phyloP scores from a whole-genome alignment of 2,888 invertebrate species.

The Neoaliturus tenellus region DNA sequence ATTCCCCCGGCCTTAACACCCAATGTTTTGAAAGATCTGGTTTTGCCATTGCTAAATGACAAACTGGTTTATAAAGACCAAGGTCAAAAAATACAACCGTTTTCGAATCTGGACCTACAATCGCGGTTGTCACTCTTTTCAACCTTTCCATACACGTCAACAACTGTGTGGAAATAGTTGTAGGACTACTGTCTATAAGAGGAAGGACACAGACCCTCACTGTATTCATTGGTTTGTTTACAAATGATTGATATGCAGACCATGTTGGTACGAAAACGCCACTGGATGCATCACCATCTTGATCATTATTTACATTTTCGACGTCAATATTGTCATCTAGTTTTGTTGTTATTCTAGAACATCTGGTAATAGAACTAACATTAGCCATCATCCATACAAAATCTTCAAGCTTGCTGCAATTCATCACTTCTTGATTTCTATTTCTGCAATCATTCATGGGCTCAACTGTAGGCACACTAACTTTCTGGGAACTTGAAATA shows the following conservation, averaged over 20 bases:
- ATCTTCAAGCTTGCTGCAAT: neutral
- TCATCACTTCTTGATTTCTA: slow-evolving; percentile 12
- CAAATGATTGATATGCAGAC: neutral
- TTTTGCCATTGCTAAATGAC: neutral
- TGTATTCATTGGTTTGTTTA: neutral
- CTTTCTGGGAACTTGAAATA: slow-evolving; percentile 21
- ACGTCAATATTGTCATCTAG: too few species aligned
- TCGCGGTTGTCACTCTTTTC: neutral
- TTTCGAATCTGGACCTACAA: slow-evolving; percentile 1
- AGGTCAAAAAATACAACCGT: slow-evolving; percentile 15
- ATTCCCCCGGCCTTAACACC: slow-evolving; percentile 1
- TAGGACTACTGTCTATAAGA: slow-evolving; percentile 9
- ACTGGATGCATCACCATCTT: too few species aligned
- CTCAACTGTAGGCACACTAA: slow-evolving; percentile 16
- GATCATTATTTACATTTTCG: too few species aligned
- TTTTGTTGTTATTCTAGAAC: too few species aligned
- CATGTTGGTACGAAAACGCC: neutral
- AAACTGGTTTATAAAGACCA: slow-evolving; percentile 6
- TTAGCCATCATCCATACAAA: slow-evolving; percentile 15
- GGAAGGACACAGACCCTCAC: neutral
- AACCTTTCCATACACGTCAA: neutral
- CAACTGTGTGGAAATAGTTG: neutral
- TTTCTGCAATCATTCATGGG: neutral
- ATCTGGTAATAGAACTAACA: neutral
- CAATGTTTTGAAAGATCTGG: neutral